Evolutionary conservation across 2,797 vertebrate species (phyloP).

Genomic region (Esox lucius): DNA sequence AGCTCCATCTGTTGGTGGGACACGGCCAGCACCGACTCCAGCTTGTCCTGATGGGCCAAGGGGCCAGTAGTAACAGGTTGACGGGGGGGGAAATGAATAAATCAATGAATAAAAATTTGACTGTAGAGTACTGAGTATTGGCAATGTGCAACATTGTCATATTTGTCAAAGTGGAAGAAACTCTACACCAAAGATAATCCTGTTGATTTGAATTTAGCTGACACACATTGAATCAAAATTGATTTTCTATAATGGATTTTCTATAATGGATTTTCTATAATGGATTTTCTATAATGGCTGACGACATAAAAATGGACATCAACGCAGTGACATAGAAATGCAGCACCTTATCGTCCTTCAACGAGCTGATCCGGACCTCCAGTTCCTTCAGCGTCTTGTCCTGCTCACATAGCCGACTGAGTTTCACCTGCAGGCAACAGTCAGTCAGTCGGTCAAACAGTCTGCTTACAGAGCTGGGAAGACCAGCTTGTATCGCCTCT

Average conservation of each 20-base stretch:
- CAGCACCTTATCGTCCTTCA: constrained; percentile 93
- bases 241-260: neutral
- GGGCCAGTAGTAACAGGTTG: neutral
- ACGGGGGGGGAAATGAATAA: too few species aligned
- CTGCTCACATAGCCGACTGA: constrained; percentile 92
- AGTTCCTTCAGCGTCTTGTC: constrained; percentile 92
- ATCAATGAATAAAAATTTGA: too few species aligned
- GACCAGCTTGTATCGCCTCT: neutral
- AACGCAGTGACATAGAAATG: neutral
- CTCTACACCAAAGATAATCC: neutral
- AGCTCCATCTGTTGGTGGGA: constrained; percentile 93
- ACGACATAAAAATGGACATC: neutral
- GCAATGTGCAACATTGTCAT: neutral
- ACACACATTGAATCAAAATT: neutral
- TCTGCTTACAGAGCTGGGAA: neutral
- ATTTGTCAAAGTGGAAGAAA: neutral
- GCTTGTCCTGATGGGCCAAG: constrained; percentile 79
- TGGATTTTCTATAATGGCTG: neutral
- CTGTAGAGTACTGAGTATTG: neutral
- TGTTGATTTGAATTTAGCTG: neutral
- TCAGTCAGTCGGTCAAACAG: neutral
- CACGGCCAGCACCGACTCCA: constrained; percentile 90
- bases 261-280: neutral
- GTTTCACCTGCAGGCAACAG: constrained; percentile 82
- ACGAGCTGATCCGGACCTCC: constrained; percentile 86